These are phyloP conservation scores for Nomada goodeniana DNA, from an alignment of 2,888 invertebrate genomes.

Conservation along the genomic window DNA sequence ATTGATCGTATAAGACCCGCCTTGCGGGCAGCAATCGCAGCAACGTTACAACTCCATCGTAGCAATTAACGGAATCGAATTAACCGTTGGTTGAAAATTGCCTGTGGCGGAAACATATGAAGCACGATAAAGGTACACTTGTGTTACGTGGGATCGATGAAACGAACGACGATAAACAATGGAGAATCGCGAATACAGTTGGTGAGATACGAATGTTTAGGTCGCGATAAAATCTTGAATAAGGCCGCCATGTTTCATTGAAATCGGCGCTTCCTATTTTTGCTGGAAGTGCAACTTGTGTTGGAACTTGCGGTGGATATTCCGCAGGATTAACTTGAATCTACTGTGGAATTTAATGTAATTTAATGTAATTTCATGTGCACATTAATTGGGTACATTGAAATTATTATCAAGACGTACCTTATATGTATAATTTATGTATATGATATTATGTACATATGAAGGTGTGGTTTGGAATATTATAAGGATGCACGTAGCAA, in stretches of 20 bases:
- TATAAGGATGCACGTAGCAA: too few relatives aligned
- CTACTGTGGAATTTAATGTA: too few relatives aligned
- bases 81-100: conserved; percentile 33
- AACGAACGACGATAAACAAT: conserved; percentile 7
- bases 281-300: background rate
- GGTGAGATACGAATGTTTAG: background rate
- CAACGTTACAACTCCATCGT: conserved; percentile 15
- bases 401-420: too few relatives aligned
- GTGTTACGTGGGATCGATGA: conserved; percentile 6
- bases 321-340: background rate
- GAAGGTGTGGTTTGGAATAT: too few relatives aligned
- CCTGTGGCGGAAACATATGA: background rate
- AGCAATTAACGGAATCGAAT: conserved; percentile 42
- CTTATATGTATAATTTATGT: too few relatives aligned
- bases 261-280: background rate
- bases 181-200: background rate
- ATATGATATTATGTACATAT: too few relatives aligned
- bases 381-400: too few relatives aligned
- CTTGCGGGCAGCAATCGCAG: conserved; percentile 1
- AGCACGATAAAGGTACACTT: background rate
- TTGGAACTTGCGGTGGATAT: background rate
- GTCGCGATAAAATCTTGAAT: background rate
- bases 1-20: background rate
- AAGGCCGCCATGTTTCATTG: background rate
- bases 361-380: too few relatives aligned